A percentile compares a stretch with the other conserved stretches of the same genome.
phyloP scores from a whole-genome alignment of 2,113 vertebrate genomes.

The Furnarius figulus region DNA sequence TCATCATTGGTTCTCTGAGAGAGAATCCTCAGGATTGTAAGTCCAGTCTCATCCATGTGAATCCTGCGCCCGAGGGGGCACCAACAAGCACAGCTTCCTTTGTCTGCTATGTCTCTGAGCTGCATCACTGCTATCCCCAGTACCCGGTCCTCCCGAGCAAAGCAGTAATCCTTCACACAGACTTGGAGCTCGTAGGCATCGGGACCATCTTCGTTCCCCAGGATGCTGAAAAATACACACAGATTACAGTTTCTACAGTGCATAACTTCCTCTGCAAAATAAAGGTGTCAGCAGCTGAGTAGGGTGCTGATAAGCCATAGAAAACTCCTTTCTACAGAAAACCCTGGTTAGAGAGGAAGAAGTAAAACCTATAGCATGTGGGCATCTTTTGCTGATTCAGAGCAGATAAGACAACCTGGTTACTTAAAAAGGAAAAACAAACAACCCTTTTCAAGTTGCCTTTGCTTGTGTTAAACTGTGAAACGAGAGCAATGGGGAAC shows the following conservation, averaged over 20 bases:
- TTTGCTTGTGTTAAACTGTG: background rate
- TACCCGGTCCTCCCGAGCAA: slow-evolving; percentile 92
- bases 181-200: slow-evolving; percentile 96
- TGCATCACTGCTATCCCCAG: slow-evolving; percentile 91
- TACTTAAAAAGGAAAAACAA: background rate
- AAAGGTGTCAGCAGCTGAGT: background rate
- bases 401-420: background rate
- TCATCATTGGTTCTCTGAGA: slow-evolving; percentile 97
- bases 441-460: background rate
- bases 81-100: slow-evolving; percentile 94
- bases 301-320: background rate
- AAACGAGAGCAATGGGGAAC: background rate
- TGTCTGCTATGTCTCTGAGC: slow-evolving; percentile 87
- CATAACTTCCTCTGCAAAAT: background rate
- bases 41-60: slow-evolving; percentile 94
- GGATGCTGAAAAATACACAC: slow-evolving; percentile 74
- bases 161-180: slow-evolving; percentile 98
- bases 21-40: slow-evolving; percentile 93
- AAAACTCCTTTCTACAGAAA: background rate
- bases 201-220: slow-evolving; percentile 91
- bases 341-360: background rate
- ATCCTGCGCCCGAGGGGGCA: slow-evolving; percentile 89
- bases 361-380: background rate
- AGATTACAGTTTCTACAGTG: background rate
- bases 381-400: background rate